These are phyloP conservation scores for Channa argus DNA, from an alignment of 2,113 vertebrate species.

Conservation along the genomic window DNA sequence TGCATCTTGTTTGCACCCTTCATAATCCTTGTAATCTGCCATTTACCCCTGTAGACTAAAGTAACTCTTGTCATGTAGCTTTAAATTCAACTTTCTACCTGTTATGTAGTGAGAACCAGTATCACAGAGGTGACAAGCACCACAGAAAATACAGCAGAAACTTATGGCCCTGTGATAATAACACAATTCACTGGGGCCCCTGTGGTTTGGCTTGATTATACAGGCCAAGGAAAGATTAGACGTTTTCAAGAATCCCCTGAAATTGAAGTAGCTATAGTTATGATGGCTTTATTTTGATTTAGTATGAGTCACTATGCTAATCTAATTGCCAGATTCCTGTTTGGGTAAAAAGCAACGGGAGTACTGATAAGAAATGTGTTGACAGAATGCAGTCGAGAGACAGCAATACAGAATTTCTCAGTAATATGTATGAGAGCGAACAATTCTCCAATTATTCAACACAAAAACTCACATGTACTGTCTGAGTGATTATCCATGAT, in stretches of 20 bases:
- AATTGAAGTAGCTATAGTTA: constrained; percentile 24
- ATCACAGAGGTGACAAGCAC: constrained; percentile 36
- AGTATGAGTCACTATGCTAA: constrained; percentile 34
- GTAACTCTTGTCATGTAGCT: constrained; percentile 17
- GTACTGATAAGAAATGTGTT: constrained; percentile 36
- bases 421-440: constrained; percentile 22
- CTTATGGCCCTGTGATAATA: constrained; percentile 58
- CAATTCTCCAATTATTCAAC: constrained; percentile 21
- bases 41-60: background rate
- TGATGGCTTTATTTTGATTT: constrained; percentile 13
- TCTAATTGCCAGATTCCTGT: constrained; percentile 33
- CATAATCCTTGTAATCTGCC: background rate
- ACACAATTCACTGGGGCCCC: constrained; percentile 49
- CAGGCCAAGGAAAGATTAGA: constrained; percentile 43
- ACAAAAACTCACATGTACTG: constrained; percentile 20
- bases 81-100: constrained; percentile 34
- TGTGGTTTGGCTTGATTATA: constrained; percentile 30
- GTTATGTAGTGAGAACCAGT: constrained; percentile 35
- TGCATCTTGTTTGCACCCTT: background rate
- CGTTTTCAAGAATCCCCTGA: constrained; percentile 32
- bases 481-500: constrained; percentile 12
- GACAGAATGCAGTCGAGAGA: constrained; percentile 25
- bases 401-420: constrained; percentile 16
- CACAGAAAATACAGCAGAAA: constrained; percentile 38
- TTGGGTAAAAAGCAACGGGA: constrained; percentile 13